These are phyloP conservation scores for Anastrepha ludens DNA, from an alignment of 1,140 invertebrate species.

Conservation along the genomic window DNA sequence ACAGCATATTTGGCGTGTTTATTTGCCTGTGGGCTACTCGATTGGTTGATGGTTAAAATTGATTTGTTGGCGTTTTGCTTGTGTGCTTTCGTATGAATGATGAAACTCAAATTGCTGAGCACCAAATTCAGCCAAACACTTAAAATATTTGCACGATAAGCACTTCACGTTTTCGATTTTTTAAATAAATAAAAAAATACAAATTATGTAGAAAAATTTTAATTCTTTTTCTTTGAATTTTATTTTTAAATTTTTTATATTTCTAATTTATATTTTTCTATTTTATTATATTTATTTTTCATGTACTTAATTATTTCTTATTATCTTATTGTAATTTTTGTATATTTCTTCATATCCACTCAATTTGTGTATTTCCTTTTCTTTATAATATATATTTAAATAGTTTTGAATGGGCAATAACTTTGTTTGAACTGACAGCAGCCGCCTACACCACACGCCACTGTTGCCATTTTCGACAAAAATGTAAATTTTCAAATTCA, in stretches of 20 bases:
- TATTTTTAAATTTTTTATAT: background rate
- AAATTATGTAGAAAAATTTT: background rate
- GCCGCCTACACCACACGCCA: background rate
- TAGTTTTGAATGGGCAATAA: background rate
- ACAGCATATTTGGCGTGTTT: background rate
- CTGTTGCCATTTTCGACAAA: background rate
- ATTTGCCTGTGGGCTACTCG: background rate
- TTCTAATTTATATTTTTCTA: background rate
- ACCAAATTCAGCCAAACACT: background rate
- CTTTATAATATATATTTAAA: constrained; percentile 2
- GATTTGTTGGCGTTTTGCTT: background rate
- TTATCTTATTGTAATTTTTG: background rate
- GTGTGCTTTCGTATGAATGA: background rate
- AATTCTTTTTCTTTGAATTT: background rate
- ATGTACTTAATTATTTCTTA: background rate
- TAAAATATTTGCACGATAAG: background rate
- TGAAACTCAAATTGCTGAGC: background rate
- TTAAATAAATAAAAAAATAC: no score
- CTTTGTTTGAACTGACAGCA: constrained; percentile 30
- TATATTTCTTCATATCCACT: background rate
- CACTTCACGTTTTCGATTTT: no score
- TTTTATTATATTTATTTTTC: background rate
- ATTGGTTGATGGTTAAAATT: background rate
- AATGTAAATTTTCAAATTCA: constrained; percentile 26
- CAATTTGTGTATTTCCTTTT: background rate